These are phyloP conservation scores for Mylabris sibirica DNA, from an alignment of 2,888 invertebrate genomes.

Conservation along the genomic window DNA sequence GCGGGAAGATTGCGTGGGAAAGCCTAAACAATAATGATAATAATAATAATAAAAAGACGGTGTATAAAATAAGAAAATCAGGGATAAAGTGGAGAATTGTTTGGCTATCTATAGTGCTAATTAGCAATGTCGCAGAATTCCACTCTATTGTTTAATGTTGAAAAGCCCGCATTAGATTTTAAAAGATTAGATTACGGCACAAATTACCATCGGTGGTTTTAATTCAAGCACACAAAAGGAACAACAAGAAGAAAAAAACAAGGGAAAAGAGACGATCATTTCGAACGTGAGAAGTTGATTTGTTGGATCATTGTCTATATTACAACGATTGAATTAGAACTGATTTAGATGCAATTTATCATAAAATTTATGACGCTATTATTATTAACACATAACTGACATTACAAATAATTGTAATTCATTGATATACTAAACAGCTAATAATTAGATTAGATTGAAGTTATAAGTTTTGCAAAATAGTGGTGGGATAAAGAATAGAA, in stretches of 20 bases:
- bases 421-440: not conserved
- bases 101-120: constrained; percentile 53
- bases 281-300: not conserved
- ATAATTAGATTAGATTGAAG: constrained; percentile 5
- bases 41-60: not conserved
- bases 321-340: not conserved
- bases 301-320: not conserved
- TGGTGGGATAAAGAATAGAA: too few relatives aligned
- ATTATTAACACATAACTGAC: constrained; percentile 2
- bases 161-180: constrained; percentile 50
- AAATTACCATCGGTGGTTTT: not conserved
- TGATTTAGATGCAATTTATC: constrained; percentile 1
- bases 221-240: not conserved
- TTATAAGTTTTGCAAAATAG: too few relatives aligned
- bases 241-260: too few relatives aligned
- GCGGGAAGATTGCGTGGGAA: constrained; percentile 34
- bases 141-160: constrained; percentile 49
- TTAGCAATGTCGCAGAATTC: constrained; percentile 50
- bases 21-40: not conserved
- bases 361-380: constrained; percentile 7
- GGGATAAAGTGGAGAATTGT: constrained; percentile 28
- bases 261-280: not conserved
- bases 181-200: constrained; percentile 8
- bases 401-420: not conserved
- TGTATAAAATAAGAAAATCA: not conserved